Evolutionary conservation across 2,888 invertebrate genomes (phyloP), one percentile per base, ranked within the genome.

Genomic region (Mesoligia furuncula): DNA sequence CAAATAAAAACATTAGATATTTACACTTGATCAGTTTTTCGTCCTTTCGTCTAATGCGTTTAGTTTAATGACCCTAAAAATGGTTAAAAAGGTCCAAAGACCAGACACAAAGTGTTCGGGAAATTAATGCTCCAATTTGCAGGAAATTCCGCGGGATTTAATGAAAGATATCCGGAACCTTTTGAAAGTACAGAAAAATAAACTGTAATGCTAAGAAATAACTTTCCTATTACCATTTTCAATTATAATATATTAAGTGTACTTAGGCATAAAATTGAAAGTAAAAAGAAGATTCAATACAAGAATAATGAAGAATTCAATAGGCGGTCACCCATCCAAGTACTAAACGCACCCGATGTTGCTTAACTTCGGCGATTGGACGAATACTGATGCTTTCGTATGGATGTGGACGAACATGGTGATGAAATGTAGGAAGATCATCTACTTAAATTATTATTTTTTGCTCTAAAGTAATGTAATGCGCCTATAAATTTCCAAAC

Each of bases 1-100:
- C 91, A 93, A 95, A 95, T 95, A 94, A 95, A 95, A 95, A 95
- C 96, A 95, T 95, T 94, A 94, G 92, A 93, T 91, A 91, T 92
- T 94, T 93, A 93, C 95, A 95, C 93, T 96, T 94, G 95, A 96
- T 96, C 94, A 92, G 94, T 90, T 92, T 68, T 89, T 90, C 93
- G 93, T 95, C 95, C 95, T 94, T 94, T 93, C 89, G 88, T 89
- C 75, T 94, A 94, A 94, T 93, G 93, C 92, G 91, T 93, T 95
- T 93, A 95, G 95, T 95, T 95, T 93, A 96, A 96, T 96, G 95
- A 92, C 90, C 95, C 94, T 89, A 91, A 92, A 92, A 92, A 93
- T 92, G 92, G 93, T 92, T 93, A 94, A 91, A 92, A 91, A 91
- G 91, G 90, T 90, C 93, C 91, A 85, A 45, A 69, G 77, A 75